These are phyloP conservation scores for Leptobrachium ailaonicum DNA, from an alignment of 2,113 vertebrate genomes.

Conservation along the genomic window DNA sequence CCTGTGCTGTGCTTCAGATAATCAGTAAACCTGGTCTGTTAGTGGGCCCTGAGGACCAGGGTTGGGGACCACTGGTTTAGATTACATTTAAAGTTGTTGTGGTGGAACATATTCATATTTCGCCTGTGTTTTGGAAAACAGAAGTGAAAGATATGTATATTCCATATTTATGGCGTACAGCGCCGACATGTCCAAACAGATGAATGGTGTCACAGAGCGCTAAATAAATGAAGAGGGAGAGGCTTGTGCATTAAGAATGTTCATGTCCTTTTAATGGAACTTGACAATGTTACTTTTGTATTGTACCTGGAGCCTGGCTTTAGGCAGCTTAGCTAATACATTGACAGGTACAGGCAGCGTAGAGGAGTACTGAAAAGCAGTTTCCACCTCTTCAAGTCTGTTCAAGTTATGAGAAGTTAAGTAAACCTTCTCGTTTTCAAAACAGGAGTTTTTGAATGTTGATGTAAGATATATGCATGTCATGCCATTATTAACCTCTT, in stretches of 20 bases:
- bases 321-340: background rate
- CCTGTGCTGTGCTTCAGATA: too few species aligned
- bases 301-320: slow-evolving; percentile 7
- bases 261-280: background rate
- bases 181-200: slow-evolving; percentile 14
- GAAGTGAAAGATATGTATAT: background rate
- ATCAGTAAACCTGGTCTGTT: too few species aligned
- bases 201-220: background rate
- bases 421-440: background rate
- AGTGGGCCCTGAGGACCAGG: too few species aligned
- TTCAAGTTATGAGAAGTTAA: slow-evolving; percentile 23
- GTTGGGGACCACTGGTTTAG: too few species aligned
- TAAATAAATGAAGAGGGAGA: background rate
- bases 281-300: background rate
- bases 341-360: background rate
- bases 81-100: too few species aligned
- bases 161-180: background rate
- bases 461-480: background rate
- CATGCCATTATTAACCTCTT: background rate
- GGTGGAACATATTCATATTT: too few species aligned
- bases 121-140: background rate
- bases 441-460: background rate
- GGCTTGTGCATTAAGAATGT: background rate
- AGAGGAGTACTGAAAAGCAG: background rate
- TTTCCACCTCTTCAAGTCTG: slow-evolving; percentile 11